Percentiles rank a stretch among this genome's conserved stretches.
phyloP scores from a whole-genome alignment of 2,888 invertebrate species.

The Perizoma flavofasciatum region DNA sequence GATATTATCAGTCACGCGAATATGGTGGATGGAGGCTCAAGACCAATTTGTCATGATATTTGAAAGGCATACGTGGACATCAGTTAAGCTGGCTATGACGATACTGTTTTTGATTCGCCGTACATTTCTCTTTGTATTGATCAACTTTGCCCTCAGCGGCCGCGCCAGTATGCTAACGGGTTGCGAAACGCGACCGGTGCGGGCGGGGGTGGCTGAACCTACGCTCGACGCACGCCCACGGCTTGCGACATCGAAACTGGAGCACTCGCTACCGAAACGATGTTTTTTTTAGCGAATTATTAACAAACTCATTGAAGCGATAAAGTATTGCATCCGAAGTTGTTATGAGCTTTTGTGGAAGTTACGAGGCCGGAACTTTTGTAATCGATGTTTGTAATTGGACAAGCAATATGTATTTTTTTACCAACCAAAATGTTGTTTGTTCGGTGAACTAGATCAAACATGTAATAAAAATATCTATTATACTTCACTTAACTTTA shows the following conservation, averaged over 20 bases:
- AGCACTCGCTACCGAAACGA: slow-evolving; percentile 69
- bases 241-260: slow-evolving; percentile 75
- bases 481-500: slow-evolving; percentile 1
- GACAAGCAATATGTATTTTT: slow-evolving; percentile 28
- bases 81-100: not conserved
- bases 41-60: not conserved
- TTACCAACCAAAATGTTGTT: slow-evolving; percentile 19
- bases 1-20: not conserved
- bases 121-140: slow-evolving; percentile 38
- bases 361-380: slow-evolving; percentile 40
- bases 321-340: slow-evolving; percentile 50
- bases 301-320: slow-evolving; percentile 55
- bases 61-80: too few species aligned
- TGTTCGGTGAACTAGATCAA: slow-evolving; percentile 10
- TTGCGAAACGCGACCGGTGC: slow-evolving; percentile 47
- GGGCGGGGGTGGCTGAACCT: slow-evolving; percentile 72
- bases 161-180: slow-evolving; percentile 57
- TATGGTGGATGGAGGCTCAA: not conserved
- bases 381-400: slow-evolving; percentile 33
- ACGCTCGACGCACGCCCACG: slow-evolving; percentile 73
- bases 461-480: slow-evolving; percentile 5
- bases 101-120: not conserved
- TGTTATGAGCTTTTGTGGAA: slow-evolving; percentile 44
- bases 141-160: slow-evolving; percentile 51
- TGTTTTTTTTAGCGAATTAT: slow-evolving; percentile 65